Conservation (phyloP, 2,113 vertebrate genomes). For the Campylorhamphus procurvoides region DNA sequence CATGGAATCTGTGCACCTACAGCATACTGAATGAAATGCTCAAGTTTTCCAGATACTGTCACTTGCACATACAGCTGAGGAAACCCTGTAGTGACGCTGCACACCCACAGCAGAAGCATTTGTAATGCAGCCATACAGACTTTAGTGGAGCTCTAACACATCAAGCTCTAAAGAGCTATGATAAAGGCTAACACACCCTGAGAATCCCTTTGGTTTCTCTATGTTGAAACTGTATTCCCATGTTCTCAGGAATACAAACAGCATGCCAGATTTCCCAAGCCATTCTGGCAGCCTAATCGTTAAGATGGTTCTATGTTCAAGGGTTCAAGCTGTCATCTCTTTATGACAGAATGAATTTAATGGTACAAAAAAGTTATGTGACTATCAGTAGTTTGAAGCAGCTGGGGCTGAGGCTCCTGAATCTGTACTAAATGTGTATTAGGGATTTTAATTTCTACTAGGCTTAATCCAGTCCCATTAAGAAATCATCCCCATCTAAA, state of each 20-base stretch:
- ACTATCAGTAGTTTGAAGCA: not conserved
- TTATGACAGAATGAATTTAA: not conserved
- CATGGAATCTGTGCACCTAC: not conserved
- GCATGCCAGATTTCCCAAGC: not conserved
- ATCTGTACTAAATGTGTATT: not conserved
- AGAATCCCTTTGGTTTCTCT: not conserved
- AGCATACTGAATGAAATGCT: not conserved
- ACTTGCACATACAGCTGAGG: not conserved
- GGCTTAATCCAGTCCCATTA: not conserved
- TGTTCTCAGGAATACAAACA: not conserved
- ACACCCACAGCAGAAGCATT: not conserved
- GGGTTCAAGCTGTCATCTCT: not conserved
- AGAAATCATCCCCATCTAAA: not conserved
- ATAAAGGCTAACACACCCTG: not conserved
- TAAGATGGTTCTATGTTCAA: not conserved
- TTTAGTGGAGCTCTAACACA: not conserved
- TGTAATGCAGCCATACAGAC: not conserved
- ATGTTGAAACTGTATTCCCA: not conserved
- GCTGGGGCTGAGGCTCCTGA: not conserved
- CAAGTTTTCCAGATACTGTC: not conserved
- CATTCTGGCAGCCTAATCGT: not conserved
- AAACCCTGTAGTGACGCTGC: not conserved
- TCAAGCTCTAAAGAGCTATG: not conserved
- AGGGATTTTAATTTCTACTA: not conserved
- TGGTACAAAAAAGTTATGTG: not conserved